Evolutionary conservation across 2,113 vertebrate species (phyloP).

Genomic region (Neoarius graeffei): DNA sequence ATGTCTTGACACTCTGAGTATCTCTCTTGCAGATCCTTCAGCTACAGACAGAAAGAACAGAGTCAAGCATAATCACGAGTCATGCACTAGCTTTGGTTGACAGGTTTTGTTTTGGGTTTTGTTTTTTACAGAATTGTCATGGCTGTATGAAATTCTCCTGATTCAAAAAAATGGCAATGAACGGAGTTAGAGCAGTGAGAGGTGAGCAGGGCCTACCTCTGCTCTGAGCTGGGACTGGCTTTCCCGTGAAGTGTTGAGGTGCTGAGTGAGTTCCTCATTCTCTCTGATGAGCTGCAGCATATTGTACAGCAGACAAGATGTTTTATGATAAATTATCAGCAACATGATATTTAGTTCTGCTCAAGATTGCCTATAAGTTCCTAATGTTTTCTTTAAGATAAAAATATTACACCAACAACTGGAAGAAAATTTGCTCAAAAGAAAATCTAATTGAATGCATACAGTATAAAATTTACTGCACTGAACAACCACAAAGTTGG

Average conservation of each 20-base stretch:
- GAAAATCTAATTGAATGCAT: not conserved
- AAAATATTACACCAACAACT: not conserved
- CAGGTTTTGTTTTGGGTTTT: not conserved
- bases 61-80: not conserved
- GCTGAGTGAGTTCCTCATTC: conserved; percentile 84
- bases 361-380: not conserved
- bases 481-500: not conserved
- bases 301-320: not conserved
- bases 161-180: not conserved
- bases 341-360: not conserved
- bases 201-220: conserved; percentile 69
- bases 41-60: conserved; percentile 64
- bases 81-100: not conserved
- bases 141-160: not conserved
- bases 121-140: not conserved
- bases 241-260: conserved; percentile 74
- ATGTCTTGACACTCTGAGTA: conserved; percentile 78
- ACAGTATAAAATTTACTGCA: not conserved
- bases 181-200: not conserved
- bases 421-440: not conserved
- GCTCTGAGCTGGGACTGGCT: conserved; percentile 72
- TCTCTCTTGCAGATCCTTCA: conserved; percentile 82
- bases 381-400: not conserved
- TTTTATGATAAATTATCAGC: not conserved
- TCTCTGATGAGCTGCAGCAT: conserved; percentile 72